phyloP scores from a whole-genome alignment of 2,888 invertebrate species.

The Invenusta paracnida region DNA sequence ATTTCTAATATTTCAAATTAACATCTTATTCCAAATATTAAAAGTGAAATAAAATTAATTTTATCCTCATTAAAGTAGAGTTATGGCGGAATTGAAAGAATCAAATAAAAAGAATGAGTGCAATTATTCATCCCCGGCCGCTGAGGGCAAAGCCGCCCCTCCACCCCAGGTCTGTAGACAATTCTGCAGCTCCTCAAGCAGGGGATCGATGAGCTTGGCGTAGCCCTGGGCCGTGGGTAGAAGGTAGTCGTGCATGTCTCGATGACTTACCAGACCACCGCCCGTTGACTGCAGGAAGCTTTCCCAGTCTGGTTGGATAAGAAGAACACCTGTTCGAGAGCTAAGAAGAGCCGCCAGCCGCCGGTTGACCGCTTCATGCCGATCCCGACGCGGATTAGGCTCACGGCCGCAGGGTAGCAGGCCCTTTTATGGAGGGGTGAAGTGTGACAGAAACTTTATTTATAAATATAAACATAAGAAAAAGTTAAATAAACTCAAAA shows the following conservation, averaged over 20 bases:
- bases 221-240: constrained; percentile 35
- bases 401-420: constrained; percentile 33
- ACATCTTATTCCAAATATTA: too few species aligned
- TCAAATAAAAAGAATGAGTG: too few species aligned
- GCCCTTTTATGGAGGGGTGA: too few species aligned
- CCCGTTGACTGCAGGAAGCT: constrained; percentile 33
- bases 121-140: too few species aligned
- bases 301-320: constrained; percentile 28
- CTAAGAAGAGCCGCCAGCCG: neutral
- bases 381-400: constrained; percentile 26
- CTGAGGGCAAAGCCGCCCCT: too few species aligned
- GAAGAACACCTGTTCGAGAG: neutral
- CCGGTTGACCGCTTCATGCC: constrained; percentile 29
- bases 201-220: constrained; percentile 20
- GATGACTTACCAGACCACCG: constrained; percentile 35
- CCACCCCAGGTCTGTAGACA: neutral
- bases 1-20: too few species aligned
- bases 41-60: too few species aligned
- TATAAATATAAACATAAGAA: too few species aligned
- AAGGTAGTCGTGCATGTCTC: constrained; percentile 35
- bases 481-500: too few species aligned
- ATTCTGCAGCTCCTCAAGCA: constrained; percentile 34
- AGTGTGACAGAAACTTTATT: too few species aligned
- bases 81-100: too few species aligned
- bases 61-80: too few species aligned